Evolutionary conservation across 2,888 invertebrate genomes (phyloP), one percentile per base, ranked within the genome.

Genomic region (Odontomyia ornata): DNA sequence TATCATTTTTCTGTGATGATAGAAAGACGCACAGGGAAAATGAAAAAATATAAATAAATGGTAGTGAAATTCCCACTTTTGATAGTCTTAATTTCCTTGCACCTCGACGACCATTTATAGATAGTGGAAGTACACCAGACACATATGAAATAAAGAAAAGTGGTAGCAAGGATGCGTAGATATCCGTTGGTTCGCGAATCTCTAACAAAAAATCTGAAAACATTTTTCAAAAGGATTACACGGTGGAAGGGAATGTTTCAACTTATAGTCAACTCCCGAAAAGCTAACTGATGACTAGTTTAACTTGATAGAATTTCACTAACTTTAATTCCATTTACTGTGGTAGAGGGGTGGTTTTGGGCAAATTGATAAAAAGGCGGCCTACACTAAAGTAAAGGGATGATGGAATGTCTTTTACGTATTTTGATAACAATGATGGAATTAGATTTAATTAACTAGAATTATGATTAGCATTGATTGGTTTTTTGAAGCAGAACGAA

Each of bases 1-100:
- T 83, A 65, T 85, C 85, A 77, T 85, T 85, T 77, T 86, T 85
- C 82, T 18, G 21, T 13, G 21, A 43, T 3, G 60, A 13, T 1
- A 15, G 11, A 18, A 15, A 13, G 15, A 21, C 30, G 27, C 73
- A 73, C 15, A 18, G 5, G 4, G 5, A 9, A 23, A 36, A 52
- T 13, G 7, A 18, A 23, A 60, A 1, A 23, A 57, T 43, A 60
- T 73, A 36, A 30, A 43, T 4, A 1, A 36, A 25, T 9, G 60
- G 57, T 2, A 1, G 4, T 1, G 36, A 23, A 3, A 23, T 9
- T 60, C 73, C 57, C 11, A 60, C 11, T 1, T 23, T 27, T 2
- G 52, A 27, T 15, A 23, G 25, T 60, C 30, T 60, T 21, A 73
- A 57, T 9, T 15, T 11, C 3, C 43, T 18, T 9, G 30, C 27